Evolutionary conservation across 2,797 vertebrate species (phyloP).

Genomic region (Psittacula derbiana): DNA sequence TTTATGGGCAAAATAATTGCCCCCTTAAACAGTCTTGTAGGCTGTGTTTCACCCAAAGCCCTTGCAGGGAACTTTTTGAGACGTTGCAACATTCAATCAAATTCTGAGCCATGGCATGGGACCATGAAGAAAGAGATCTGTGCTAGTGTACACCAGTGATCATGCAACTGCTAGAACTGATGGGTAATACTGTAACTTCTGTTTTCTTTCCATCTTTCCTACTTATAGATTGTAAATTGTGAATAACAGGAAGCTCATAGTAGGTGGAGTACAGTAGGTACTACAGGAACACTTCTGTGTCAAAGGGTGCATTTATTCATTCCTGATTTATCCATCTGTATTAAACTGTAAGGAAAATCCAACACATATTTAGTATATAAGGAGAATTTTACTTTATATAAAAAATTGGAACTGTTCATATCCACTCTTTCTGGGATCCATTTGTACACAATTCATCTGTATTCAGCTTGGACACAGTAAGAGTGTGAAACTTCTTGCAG

Average conservation of each 20-base stretch:
- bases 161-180: neutral
- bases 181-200: neutral
- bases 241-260: neutral
- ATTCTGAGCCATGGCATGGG: neutral
- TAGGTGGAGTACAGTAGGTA: neutral
- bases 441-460: neutral
- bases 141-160: neutral
- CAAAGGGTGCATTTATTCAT: neutral
- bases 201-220: neutral
- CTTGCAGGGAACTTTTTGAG: neutral
- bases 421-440: neutral
- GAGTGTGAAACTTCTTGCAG: neutral
- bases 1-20: neutral
- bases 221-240: neutral
- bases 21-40: neutral
- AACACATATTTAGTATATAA: neutral
- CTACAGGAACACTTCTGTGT: neutral
- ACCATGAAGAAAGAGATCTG: accelerated
- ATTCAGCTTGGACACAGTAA: neutral
- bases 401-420: neutral
- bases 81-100: neutral
- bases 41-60: neutral
- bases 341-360: neutral
- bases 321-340: neutral
- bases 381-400: neutral